Percentiles rank a stretch among this genome's conserved stretches.
phyloP scores from a whole-genome alignment of 2,113 vertebrate species.

The Misgurnus anguillicaudatus region DNA sequence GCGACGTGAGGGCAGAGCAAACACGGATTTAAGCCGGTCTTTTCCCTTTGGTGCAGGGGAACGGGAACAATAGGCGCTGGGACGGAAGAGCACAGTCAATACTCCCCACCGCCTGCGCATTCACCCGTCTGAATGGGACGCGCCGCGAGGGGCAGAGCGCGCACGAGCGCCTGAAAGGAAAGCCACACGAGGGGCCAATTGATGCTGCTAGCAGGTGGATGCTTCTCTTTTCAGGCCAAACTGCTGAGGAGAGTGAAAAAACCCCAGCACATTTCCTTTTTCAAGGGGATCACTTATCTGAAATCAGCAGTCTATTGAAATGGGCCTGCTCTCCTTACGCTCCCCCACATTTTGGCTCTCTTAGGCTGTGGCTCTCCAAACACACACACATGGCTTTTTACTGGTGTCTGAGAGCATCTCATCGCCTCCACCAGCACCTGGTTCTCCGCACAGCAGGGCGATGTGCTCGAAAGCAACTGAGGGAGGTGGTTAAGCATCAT shows the following conservation, averaged over 20 bases:
- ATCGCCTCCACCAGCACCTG: constrained; percentile 60
- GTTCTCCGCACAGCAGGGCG: constrained; percentile 59
- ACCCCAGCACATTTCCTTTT: constrained; percentile 61
- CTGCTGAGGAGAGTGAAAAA: constrained; percentile 36
- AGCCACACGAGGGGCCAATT: constrained; percentile 62
- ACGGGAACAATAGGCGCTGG: constrained; percentile 49
- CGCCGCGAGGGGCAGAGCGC: constrained; percentile 48
- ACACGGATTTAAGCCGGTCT: constrained; percentile 43
- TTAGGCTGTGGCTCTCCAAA: constrained; percentile 27
- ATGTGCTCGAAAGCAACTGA: constrained; percentile 60
- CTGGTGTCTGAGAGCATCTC: constrained; percentile 42
- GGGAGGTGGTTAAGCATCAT: constrained; percentile 62
- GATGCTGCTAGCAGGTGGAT: constrained; percentile 64
- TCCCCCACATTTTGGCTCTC: constrained; percentile 43
- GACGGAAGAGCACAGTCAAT: constrained; percentile 46
- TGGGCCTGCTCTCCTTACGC: constrained; percentile 53
- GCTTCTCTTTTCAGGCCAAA: constrained; percentile 59
- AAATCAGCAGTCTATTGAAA: constrained; percentile 66
- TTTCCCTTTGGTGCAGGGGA: constrained; percentile 39
- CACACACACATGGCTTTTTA: constrained; percentile 29
- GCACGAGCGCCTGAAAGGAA: constrained; percentile 49
- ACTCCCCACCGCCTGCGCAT: constrained; percentile 51
- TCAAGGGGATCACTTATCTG: constrained; percentile 66
- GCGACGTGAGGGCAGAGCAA: constrained; percentile 39
- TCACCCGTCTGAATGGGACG: constrained; percentile 48